Conservation (phyloP, 2,888 invertebrate genomes). For the Eumacrocentrus americanus region DNA sequence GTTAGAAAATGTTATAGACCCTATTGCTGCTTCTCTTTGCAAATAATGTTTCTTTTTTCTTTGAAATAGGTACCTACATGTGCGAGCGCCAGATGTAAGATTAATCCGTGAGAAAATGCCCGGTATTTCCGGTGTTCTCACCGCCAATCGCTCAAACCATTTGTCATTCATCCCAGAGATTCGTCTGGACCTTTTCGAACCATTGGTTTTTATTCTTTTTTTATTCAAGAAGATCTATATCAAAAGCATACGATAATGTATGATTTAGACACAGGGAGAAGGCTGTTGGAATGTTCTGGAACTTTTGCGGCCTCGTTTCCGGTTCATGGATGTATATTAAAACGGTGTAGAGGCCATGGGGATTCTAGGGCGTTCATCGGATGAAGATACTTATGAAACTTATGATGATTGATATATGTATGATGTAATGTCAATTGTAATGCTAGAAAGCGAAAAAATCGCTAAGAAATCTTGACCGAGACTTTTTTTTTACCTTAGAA, state of each 20-base stretch:
- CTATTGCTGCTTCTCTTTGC: too few species aligned
- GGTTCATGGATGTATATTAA: constrained; percentile 48
- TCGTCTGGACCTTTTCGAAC: background rate
- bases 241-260: background rate
- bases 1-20: too few species aligned
- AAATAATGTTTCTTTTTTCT: too few species aligned
- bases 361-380: constrained; percentile 29
- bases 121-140: constrained; percentile 41
- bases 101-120: constrained; percentile 41
- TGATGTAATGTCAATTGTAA: too few species aligned
- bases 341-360: constrained; percentile 49
- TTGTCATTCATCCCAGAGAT: background rate
- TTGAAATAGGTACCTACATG: background rate
- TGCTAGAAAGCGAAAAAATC: too few species aligned
- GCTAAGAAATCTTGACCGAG: too few species aligned
- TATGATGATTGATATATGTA: constrained; percentile 7
- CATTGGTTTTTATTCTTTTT: background rate
- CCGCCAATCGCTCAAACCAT: constrained; percentile 32
- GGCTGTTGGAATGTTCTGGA: constrained; percentile 51
- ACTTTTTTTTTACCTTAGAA: too few species aligned
- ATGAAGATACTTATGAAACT: background rate
- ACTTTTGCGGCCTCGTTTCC: constrained; percentile 53
- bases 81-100: constrained; percentile 20
- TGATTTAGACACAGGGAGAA: constrained; percentile 14
- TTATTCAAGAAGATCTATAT: constrained; percentile 23